phyloP scores from a whole-genome alignment of 1,140 invertebrate genomes.

The Leptopilina clavipes region DNA sequence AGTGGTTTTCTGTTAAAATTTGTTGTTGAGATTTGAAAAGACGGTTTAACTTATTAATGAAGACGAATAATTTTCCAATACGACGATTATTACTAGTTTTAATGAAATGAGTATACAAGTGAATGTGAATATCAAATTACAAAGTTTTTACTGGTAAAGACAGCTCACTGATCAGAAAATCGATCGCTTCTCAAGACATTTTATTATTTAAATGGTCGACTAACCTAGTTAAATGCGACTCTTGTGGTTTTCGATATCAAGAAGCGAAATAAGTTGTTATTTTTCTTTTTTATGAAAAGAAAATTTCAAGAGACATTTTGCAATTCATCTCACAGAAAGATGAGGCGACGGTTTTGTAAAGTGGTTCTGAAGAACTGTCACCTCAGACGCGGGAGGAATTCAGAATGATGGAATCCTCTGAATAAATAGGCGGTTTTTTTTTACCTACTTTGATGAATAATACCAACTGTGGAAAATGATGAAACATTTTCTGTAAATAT shows the following conservation, averaged over 20 bases:
- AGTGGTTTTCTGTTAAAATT: no score
- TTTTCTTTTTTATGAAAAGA: not conserved
- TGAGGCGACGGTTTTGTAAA: conserved; percentile 24
- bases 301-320: not conserved
- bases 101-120: not conserved
- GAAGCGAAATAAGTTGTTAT: not conserved
- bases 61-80: no score
- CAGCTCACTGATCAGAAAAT: conserved; percentile 29
- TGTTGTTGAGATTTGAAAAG: no score
- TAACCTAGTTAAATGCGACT: conserved; percentile 17
- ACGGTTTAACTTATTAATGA: no score
- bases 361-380: conserved; percentile 19
- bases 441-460: conserved; percentile 5
- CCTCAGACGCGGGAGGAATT: conserved; percentile 19
- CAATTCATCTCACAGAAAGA: conserved; percentile 19
- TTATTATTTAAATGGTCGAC: conserved; percentile 32
- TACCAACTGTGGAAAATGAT: conserved; percentile 6
- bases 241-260: conserved; percentile 15
- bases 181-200: conserved; percentile 28
- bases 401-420: conserved; percentile 18
- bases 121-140: conserved; percentile 1
- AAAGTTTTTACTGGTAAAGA: conserved; percentile 20
- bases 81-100: no score
- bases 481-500: not conserved
- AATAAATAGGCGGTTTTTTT: conserved; percentile 14